phyloP scores from a whole-genome alignment of 2,113 vertebrate genomes.

The Nansenia antarctica region DNA sequence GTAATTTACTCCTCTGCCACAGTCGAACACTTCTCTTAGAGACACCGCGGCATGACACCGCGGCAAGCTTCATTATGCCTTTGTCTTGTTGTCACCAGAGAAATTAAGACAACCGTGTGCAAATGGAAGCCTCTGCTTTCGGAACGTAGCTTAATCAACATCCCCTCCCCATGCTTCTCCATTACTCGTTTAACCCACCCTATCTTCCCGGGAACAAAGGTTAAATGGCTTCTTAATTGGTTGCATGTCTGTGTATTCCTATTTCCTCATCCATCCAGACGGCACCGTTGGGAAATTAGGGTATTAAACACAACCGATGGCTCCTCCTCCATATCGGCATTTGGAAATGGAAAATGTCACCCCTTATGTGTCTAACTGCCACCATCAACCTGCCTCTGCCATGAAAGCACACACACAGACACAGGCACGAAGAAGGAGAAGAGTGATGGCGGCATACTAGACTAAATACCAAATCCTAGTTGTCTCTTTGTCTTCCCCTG shows the following conservation, averaged over 20 bases:
- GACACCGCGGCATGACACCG: constrained; percentile 11
- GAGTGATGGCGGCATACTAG: constrained; percentile 1
- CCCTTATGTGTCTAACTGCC: background rate
- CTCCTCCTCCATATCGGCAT: constrained; percentile 21
- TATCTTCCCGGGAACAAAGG: constrained; percentile 37
- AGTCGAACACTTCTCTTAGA: constrained; percentile 30
- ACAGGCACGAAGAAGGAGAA: no score
- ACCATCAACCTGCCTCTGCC: constrained; percentile 29
- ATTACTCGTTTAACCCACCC: constrained; percentile 27
- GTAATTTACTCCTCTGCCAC: background rate
- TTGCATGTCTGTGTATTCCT: constrained; percentile 17
- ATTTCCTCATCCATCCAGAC: constrained; percentile 26
- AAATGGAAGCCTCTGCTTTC: no score
- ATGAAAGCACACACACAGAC: constrained; percentile 7
- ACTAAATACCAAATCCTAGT: background rate
- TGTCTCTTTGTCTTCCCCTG: background rate
- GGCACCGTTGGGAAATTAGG: constrained; percentile 36
- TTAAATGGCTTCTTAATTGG: constrained; percentile 57
- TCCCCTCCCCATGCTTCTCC: background rate
- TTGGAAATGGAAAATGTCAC: constrained; percentile 7
- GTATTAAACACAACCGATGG: constrained; percentile 23
- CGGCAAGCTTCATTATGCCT: constrained; percentile 37
- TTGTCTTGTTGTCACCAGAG: constrained; percentile 17
- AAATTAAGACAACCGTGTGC: constrained; percentile 19
- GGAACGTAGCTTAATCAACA: constrained; percentile 30